Conservation (phyloP, 2,797 vertebrate species). For the Kryptopterus vitreolus region DNA sequence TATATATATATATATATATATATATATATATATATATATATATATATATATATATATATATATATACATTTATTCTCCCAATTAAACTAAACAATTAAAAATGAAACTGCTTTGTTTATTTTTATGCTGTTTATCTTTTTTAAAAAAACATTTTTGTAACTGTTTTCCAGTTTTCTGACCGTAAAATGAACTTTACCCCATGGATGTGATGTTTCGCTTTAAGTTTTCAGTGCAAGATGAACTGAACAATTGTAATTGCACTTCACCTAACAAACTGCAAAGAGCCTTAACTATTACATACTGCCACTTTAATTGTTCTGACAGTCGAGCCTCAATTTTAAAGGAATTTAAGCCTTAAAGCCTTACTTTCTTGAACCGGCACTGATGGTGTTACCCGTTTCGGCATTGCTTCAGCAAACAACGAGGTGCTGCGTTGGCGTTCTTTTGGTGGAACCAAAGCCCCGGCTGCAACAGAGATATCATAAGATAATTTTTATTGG, state of each 20-base stretch:
- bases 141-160: no score
- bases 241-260: not conserved
- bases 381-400: not conserved
- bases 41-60: no score
- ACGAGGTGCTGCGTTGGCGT: not conserved
- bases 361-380: not conserved
- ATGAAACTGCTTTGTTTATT: no score
- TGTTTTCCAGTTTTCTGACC: not conserved
- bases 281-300: not conserved
- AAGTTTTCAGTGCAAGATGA: not conserved
- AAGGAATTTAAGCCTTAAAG: not conserved
- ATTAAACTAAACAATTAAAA: no score
- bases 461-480: slow-evolving; percentile 35
- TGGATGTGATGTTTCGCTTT: not conserved
- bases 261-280: not conserved
- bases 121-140: no score
- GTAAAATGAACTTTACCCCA: not conserved
- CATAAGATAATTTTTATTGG: not conserved
- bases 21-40: no score
- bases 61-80: no score
- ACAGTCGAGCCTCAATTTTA: not conserved
- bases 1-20: no score
- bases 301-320: not conserved
- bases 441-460: slow-evolving; percentile 50
- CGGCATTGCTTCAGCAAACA: not conserved